Conservation (phyloP, 2,113 vertebrate genomes). For the Petaurus breviceps region DNA sequence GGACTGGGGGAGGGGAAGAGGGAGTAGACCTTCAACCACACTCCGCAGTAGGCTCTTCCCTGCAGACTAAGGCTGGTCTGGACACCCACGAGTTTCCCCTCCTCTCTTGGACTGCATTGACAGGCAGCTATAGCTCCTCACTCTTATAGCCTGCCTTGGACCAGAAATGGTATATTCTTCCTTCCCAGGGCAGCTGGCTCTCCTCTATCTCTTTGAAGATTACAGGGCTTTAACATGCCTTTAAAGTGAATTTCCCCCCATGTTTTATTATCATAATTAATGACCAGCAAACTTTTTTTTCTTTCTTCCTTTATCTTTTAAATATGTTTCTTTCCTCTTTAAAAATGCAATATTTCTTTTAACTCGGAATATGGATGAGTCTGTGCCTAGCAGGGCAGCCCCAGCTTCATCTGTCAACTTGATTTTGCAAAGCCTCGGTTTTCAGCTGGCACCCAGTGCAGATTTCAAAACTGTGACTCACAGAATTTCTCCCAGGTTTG, state of each 20-base stretch:
- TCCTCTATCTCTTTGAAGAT: slow-evolving; percentile 86
- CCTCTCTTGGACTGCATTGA: not conserved
- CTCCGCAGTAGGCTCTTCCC: not conserved
- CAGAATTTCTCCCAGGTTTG: slow-evolving; percentile 40
- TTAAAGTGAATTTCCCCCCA: slow-evolving; percentile 83
- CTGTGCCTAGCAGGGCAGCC: slow-evolving; percentile 81
- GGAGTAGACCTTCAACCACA: not conserved
- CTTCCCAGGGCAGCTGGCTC: slow-evolving; percentile 62
- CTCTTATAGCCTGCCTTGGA: not conserved
- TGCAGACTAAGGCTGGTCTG: not conserved
- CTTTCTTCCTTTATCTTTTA: slow-evolving; percentile 86
- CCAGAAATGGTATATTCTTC: slow-evolving; percentile 28
- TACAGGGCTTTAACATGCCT: slow-evolving; percentile 83
- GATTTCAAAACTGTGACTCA: slow-evolving; percentile 86
- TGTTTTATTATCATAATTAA: slow-evolving; percentile 87
- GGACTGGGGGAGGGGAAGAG: not conserved
- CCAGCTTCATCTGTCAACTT: slow-evolving; percentile 86
- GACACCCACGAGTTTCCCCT: not conserved
- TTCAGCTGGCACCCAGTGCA: slow-evolving; percentile 83
- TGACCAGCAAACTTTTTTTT: slow-evolving; percentile 85
- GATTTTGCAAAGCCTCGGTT: slow-evolving; percentile 84
- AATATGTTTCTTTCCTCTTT: slow-evolving; percentile 88
- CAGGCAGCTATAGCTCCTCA: not conserved
- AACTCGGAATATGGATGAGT: slow-evolving; percentile 86
- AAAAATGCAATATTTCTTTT: slow-evolving; percentile 89